Conservation (phyloP, 1,140 invertebrate genomes). For the Cotesia vestalis region DNA sequence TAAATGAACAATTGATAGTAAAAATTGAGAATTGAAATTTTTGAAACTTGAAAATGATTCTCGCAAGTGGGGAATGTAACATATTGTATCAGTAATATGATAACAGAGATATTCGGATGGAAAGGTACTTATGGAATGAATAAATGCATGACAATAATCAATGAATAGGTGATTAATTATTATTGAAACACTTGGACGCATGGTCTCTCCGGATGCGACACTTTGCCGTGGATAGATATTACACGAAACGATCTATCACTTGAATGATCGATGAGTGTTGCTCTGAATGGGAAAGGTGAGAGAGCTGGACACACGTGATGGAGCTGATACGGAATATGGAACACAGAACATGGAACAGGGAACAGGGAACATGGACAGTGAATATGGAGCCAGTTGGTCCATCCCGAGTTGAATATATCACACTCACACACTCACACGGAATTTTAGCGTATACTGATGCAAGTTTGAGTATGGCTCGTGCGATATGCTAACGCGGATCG, state of each 20-base stretch:
- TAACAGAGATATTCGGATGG: neutral
- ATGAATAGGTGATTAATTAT: conserved; percentile 36
- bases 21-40: too few relatives aligned
- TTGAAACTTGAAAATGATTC: too few relatives aligned
- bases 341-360: too few relatives aligned
- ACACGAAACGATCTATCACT: conserved; percentile 29
- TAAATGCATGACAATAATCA: conserved; percentile 35
- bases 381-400: neutral
- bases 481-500: conserved; percentile 41
- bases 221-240: conserved; percentile 27
- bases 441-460: neutral
- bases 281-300: conserved; percentile 10
- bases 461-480: conserved; percentile 8
- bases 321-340: too few relatives aligned
- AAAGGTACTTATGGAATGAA: conserved; percentile 25
- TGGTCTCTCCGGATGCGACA: conserved; percentile 28
- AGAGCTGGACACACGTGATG: neutral
- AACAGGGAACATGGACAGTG: too few relatives aligned
- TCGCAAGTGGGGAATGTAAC: neutral
- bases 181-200: conserved; percentile 21
- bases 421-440: neutral
- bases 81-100: neutral
- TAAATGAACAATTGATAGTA: too few relatives aligned
- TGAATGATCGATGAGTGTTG: conserved; percentile 36
- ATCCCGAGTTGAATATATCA: neutral